Evolutionary conservation across 2,888 invertebrate species (phyloP).

Genomic region (Agrilus cyanescens): DNA sequence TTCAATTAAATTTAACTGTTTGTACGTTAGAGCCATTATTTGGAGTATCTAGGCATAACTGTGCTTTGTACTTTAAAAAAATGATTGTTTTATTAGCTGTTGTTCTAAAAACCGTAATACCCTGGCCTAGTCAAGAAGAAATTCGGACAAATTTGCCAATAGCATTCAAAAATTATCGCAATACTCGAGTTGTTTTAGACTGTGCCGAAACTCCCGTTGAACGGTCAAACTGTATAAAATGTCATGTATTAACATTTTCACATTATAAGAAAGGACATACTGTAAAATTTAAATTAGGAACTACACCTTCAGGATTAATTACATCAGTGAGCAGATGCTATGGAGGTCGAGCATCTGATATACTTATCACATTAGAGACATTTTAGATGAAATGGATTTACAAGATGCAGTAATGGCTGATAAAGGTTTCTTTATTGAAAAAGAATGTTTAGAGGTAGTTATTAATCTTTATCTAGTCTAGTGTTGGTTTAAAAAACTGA

Average conservation of each 20-base stretch:
- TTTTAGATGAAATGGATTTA: slow-evolving; percentile 8
- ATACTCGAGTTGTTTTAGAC: slow-evolving; percentile 17
- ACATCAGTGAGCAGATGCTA: slow-evolving; percentile 17
- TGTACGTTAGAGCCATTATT: background rate
- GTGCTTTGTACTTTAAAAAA: background rate
- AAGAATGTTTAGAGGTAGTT: background rate
- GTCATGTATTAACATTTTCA: slow-evolving; percentile 17
- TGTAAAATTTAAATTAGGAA: slow-evolving; percentile 19
- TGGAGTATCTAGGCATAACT: background rate
- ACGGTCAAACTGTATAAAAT: slow-evolving; percentile 14
- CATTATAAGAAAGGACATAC: slow-evolving; percentile 17
- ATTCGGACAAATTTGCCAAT: slow-evolving; percentile 13
- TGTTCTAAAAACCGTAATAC: background rate
- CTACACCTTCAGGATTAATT: slow-evolving; percentile 17
- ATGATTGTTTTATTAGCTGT: background rate
- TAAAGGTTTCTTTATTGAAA: slow-evolving; percentile 8
- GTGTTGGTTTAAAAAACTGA: slow-evolving; percentile 1
- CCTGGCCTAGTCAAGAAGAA: slow-evolving; percentile 2
- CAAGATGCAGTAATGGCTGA: slow-evolving; percentile 17
- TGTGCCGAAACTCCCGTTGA: slow-evolving; percentile 18
- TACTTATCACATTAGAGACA: slow-evolving; percentile 12
- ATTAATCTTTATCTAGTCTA: background rate
- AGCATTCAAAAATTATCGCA: slow-evolving; percentile 17
- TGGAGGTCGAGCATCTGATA: slow-evolving; percentile 17
- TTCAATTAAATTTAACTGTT: background rate